Conservation (phyloP, 2,888 invertebrate genomes). For the Linnaemya tessellans region DNA sequence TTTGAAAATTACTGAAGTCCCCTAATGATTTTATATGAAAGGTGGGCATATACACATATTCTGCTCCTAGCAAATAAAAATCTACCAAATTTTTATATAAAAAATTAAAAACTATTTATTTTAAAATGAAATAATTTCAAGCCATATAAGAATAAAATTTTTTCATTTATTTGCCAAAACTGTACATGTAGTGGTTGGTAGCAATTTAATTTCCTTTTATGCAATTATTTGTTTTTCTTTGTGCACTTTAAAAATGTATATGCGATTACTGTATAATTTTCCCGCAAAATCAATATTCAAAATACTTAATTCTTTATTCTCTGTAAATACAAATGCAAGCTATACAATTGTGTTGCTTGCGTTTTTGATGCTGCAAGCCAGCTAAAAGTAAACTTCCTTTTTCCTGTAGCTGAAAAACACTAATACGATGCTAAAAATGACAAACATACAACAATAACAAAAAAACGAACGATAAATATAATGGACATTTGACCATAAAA, state of each 20-base stretch:
- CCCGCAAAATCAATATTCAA: constrained; percentile 9
- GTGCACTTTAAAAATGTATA: constrained; percentile 18
- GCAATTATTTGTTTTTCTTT: constrained; percentile 9
- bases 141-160: neutral
- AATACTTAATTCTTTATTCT: constrained; percentile 30
- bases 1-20: too few species aligned
- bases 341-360: constrained; percentile 21
- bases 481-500: constrained; percentile 45
- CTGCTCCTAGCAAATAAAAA: too few species aligned
- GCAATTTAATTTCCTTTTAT: constrained; percentile 68
- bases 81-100: too few species aligned
- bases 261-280: constrained; percentile 13
- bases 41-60: too few species aligned
- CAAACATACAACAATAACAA: neutral
- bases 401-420: constrained; percentile 61
- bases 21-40: too few species aligned
- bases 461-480: constrained; percentile 6
- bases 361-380: constrained; percentile 19
- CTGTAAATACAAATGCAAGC: constrained; percentile 10
- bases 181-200: constrained; percentile 33
- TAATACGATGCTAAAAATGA: neutral
- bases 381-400: constrained; percentile 66
- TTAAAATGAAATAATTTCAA: neutral
- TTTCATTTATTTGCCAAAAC: neutral
- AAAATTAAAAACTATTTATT: too few species aligned